Conservation (phyloP, 2,113 vertebrate species). For the Ictalurus punctatus region DNA sequence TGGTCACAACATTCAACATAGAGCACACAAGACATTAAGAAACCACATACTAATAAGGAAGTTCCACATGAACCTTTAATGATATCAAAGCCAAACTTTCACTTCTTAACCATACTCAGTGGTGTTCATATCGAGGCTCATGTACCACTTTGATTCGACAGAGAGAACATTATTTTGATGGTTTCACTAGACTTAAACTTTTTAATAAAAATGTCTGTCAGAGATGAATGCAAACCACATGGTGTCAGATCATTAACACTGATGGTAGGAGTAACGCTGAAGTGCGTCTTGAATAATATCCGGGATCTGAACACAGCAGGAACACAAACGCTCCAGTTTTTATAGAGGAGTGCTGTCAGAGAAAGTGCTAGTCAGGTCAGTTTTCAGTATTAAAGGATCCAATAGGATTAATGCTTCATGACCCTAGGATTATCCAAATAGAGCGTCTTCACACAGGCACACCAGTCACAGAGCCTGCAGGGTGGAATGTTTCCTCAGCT, state of each 20-base stretch:
- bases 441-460: background rate
- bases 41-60: slow-evolving; percentile 7
- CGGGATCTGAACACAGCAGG: background rate
- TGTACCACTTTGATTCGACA: background rate
- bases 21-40: slow-evolving; percentile 18
- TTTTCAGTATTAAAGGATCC: background rate
- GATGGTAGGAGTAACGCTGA: background rate
- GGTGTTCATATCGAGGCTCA: background rate
- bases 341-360: background rate
- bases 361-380: background rate
- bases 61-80: slow-evolving; percentile 13
- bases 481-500: slow-evolving; percentile 29
- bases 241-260: slow-evolving; percentile 4
- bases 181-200: slow-evolving; percentile 1
- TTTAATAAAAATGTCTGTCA: slow-evolving; percentile 6
- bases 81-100: slow-evolving; percentile 7
- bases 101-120: background rate
- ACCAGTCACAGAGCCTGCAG: background rate
- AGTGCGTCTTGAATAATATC: slow-evolving; percentile 13
- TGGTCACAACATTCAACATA: background rate
- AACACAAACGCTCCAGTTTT: background rate
- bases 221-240: slow-evolving; percentile 17
- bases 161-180: background rate
- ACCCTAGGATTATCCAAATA: background rate
- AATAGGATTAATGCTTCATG: slow-evolving; percentile 2